Conservation (phyloP, 2,888 invertebrate species). For the Teleogryllus oceanicus region DNA sequence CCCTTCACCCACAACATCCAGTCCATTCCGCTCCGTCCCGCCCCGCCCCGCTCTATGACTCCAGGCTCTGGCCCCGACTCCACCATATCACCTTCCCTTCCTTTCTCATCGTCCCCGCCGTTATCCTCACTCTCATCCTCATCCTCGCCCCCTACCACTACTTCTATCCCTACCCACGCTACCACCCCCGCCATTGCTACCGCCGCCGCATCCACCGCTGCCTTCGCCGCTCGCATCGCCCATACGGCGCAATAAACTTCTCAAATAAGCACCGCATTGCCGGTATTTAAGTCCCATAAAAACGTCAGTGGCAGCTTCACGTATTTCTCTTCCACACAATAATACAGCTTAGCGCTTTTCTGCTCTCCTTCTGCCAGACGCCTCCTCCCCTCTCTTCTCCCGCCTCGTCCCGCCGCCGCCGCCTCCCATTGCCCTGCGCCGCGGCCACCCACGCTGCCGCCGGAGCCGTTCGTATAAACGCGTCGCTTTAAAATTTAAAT, state of each 20-base stretch:
- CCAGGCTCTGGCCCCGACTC: too few relatives aligned
- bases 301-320: neutral
- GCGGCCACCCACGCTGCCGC: neutral
- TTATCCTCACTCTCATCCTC: too few relatives aligned
- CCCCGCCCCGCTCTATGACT: too few relatives aligned
- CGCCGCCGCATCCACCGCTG: too few relatives aligned
- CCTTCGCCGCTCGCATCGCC: too few relatives aligned
- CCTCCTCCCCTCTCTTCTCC: neutral
- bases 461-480: neutral
- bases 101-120: too few relatives aligned
- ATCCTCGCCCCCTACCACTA: too few relatives aligned
- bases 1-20: too few relatives aligned
- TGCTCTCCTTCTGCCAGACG: neutral
- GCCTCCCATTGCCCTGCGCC: neutral
- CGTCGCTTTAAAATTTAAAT: neutral
- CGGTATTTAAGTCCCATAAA: slow-evolving; percentile 2
- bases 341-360: slow-evolving; percentile 7
- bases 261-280: neutral
- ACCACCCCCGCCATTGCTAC: too few relatives aligned
- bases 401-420: neutral
- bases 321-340: slow-evolving; percentile 18
- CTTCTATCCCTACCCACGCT: too few relatives aligned
- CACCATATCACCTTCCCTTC: too few relatives aligned
- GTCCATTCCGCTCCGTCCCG: too few relatives aligned
- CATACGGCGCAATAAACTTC: slow-evolving; percentile 2